Percentiles rank a stretch among this genome's conserved stretches.
phyloP scores from a whole-genome alignment of 2,113 vertebrate genomes.

The Ctenomys sociabilis region DNA sequence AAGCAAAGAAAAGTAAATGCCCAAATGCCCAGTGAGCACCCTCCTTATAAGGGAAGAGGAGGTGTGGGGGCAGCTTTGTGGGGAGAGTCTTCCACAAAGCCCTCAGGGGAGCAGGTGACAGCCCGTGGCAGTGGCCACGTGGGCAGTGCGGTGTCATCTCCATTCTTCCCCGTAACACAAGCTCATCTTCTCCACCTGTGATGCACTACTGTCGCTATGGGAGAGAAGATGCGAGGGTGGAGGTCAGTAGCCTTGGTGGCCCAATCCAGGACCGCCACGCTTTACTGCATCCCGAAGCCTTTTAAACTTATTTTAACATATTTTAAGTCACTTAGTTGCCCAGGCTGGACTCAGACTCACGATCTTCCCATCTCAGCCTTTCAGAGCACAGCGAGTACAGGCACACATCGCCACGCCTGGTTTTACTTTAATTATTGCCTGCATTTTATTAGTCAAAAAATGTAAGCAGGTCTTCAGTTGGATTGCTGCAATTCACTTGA shows the following conservation, averaged over 20 bases:
- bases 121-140: neutral
- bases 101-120: neutral
- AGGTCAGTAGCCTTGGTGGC: neutral
- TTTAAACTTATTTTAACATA: neutral
- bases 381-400: neutral
- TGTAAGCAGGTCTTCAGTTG: neutral
- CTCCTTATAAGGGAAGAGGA: no score
- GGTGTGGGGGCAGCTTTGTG: no score
- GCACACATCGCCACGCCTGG: neutral
- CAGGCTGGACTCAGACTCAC: neutral
- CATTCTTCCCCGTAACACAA: neutral
- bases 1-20: neutral
- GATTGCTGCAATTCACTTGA: neutral
- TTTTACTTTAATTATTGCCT: constrained; percentile 36
- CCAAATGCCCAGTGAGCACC: neutral
- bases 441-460: constrained; percentile 35
- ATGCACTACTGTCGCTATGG: neutral
- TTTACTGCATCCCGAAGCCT: neutral
- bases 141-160: neutral
- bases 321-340: neutral
- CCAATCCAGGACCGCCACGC: neutral
- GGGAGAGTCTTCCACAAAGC: no score
- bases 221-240: neutral
- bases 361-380: neutral
- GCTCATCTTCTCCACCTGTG: neutral